These are phyloP conservation scores for Sminthurinus signatus DNA, from an alignment of 1,140 invertebrate species.

Conservation along the genomic window DNA sequence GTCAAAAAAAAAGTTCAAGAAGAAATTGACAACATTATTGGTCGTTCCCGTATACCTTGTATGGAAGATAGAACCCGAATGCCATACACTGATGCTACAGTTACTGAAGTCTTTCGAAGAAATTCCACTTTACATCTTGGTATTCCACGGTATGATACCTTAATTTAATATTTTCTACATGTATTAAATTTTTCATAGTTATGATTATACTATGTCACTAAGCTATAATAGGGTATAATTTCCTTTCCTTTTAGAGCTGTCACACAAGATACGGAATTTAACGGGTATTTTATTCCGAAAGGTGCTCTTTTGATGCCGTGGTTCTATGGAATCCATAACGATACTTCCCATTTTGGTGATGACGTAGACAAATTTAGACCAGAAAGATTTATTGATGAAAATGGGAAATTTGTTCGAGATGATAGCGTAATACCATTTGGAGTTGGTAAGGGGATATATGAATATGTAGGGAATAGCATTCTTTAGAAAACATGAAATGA, in stretches of 20 bases:
- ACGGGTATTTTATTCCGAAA: slow-evolving; percentile 32
- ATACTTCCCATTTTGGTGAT: neutral
- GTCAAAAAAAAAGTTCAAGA: slow-evolving; percentile 46
- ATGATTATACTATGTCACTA: too few relatives aligned
- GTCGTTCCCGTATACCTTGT: slow-evolving; percentile 40
- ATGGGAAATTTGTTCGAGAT: neutral
- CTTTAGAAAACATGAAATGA: too few relatives aligned
- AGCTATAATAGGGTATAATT: too few relatives aligned
- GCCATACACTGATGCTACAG: slow-evolving; percentile 21
- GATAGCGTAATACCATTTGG: slow-evolving; percentile 2
- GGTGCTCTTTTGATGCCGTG: slow-evolving; percentile 12
- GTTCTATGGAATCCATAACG: slow-evolving; percentile 3
- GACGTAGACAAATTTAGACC: neutral
- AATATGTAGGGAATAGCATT: too few relatives aligned
- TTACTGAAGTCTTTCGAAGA: slow-evolving; percentile 28
- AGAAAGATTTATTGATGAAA: slow-evolving; percentile 5
- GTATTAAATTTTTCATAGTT: slow-evolving; percentile 16
- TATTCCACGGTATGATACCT: too few relatives aligned
- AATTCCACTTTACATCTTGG: too few relatives aligned
- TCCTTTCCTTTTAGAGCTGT: neutral
- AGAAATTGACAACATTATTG: slow-evolving; percentile 47
- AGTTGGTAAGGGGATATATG: slow-evolving; percentile 35
- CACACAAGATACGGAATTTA: slow-evolving; percentile 17
- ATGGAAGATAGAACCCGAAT: slow-evolving; percentile 15
- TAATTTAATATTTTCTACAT: slow-evolving; percentile 14